These are phyloP conservation scores for Dicyrtoma fusca DNA, from an alignment of 2,888 invertebrate species.

Conservation along the genomic window DNA sequence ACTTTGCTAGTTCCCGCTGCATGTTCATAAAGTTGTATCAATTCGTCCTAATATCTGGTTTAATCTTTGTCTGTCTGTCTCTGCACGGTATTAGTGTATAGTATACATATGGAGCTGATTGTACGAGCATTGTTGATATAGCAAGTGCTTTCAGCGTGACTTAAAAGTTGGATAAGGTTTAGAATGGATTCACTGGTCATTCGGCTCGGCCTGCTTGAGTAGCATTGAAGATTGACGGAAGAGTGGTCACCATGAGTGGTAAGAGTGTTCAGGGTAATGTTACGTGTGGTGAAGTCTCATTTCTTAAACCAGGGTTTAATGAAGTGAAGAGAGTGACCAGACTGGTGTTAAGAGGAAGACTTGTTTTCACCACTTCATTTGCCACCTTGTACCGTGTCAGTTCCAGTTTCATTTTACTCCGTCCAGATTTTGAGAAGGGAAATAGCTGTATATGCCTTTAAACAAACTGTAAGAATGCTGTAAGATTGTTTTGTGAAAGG, in stretches of 20 bases:
- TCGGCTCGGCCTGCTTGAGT: background rate
- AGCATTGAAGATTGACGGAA: background rate
- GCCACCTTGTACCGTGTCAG: conserved; percentile 41
- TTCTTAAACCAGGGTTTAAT: conserved; percentile 39
- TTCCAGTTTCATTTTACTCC: conserved; percentile 40
- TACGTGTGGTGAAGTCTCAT: conserved; percentile 33
- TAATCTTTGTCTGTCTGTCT: too few relatives aligned
- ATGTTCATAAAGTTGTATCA: too few relatives aligned
- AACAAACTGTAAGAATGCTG: background rate
- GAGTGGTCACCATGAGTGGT: conserved; percentile 20
- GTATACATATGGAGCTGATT: background rate
- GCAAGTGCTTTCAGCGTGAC: too few relatives aligned
- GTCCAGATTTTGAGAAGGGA: conserved; percentile 13
- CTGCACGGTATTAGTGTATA: background rate
- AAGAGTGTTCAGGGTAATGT: conserved; percentile 19
- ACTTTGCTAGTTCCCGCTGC: too few relatives aligned
- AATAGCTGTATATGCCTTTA: background rate
- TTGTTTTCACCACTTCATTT: conserved; percentile 54
- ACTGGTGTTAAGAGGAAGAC: conserved; percentile 50
- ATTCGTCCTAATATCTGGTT: too few relatives aligned
- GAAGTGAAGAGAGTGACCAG: conserved; percentile 40
- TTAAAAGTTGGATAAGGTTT: conserved; percentile 6
- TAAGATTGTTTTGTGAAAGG: background rate
- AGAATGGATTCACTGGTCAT: background rate
- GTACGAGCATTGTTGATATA: too few relatives aligned